Evolutionary conservation across 2,888 invertebrate species (phyloP).

Genomic region (Leptarthrus brevirostris): DNA sequence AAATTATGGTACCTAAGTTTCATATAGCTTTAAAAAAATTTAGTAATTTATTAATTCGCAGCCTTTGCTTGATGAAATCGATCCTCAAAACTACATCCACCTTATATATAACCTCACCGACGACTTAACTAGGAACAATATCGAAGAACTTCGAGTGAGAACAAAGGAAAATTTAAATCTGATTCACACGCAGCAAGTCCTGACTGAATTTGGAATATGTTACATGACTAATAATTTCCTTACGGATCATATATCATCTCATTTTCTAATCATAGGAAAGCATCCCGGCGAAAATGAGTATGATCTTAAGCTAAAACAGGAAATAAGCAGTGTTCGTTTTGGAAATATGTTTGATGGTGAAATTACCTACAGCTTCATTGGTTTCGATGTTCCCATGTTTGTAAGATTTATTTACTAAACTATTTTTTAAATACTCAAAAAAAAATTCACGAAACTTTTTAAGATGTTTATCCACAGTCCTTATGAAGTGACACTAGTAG

Average conservation of each 20-base stretch:
- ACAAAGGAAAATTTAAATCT: slow-evolving; percentile 57
- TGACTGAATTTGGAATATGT: slow-evolving; percentile 66
- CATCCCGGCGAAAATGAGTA: slow-evolving; percentile 55
- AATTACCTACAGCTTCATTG: slow-evolving; percentile 60
- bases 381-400: slow-evolving; percentile 59
- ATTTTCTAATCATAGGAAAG: slow-evolving; percentile 59
- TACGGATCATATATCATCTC: slow-evolving; percentile 59
- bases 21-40: too few species aligned
- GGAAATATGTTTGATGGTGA: slow-evolving; percentile 61
- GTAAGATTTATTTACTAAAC: slow-evolving; percentile 54
- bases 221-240: slow-evolving; percentile 61
- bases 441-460: not conserved
- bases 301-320: not conserved
- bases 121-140: slow-evolving; percentile 52
- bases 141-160: slow-evolving; percentile 56
- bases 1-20: too few species aligned
- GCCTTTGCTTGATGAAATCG: slow-evolving; percentile 57
- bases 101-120: slow-evolving; percentile 64
- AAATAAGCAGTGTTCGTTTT: slow-evolving; percentile 51
- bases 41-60: slow-evolving; percentile 56
- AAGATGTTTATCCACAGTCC: slow-evolving; percentile 63
- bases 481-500: slow-evolving; percentile 58
- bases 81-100: slow-evolving; percentile 63
- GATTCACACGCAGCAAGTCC: slow-evolving; percentile 59
- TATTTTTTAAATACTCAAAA: not conserved